These are phyloP conservation scores for Eupleurogrammus muticus DNA, from an alignment of 2,797 vertebrate species.

Conservation along the genomic window DNA sequence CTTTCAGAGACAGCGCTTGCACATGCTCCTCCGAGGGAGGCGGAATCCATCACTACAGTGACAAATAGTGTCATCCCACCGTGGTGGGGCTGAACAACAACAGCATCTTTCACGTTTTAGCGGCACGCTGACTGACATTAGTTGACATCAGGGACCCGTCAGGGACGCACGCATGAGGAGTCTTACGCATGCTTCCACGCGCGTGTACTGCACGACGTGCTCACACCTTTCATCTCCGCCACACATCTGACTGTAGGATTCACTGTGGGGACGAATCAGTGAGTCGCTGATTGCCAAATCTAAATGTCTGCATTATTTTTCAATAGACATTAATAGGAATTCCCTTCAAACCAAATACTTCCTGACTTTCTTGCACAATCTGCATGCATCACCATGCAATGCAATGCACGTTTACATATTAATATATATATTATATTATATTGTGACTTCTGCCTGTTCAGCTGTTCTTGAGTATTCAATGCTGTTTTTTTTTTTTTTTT, in stretches of 20 bases:
- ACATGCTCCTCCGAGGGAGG: slow-evolving; percentile 91
- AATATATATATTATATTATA: background rate
- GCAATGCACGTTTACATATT: background rate
- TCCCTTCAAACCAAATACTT: background rate
- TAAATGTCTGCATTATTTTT: slow-evolving; percentile 1
- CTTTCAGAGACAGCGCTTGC: slow-evolving; percentile 87
- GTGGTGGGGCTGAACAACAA: slow-evolving; percentile 84
- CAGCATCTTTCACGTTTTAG: slow-evolving; percentile 89
- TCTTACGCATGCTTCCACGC: slow-evolving; percentile 36
- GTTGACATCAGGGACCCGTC: slow-evolving; percentile 79
- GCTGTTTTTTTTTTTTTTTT: background rate
- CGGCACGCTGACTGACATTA: slow-evolving; percentile 85
- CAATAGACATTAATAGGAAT: background rate
- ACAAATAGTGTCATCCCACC: slow-evolving; percentile 93
- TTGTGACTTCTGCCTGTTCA: background rate
- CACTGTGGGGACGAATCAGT: background rate
- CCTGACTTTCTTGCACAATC: background rate
- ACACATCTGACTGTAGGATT: slow-evolving; percentile 2
- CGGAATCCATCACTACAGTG: slow-evolving; percentile 91
- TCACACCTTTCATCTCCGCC: slow-evolving; percentile 29
- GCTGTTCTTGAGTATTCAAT: background rate
- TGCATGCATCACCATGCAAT: background rate
- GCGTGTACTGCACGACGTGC: slow-evolving; percentile 34
- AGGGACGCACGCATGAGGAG: slow-evolving; percentile 60
- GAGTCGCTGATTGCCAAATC: background rate